Evolutionary conservation across 2,797 vertebrate species (phyloP).

Genomic region (Urocyon cinereoargenteus): DNA sequence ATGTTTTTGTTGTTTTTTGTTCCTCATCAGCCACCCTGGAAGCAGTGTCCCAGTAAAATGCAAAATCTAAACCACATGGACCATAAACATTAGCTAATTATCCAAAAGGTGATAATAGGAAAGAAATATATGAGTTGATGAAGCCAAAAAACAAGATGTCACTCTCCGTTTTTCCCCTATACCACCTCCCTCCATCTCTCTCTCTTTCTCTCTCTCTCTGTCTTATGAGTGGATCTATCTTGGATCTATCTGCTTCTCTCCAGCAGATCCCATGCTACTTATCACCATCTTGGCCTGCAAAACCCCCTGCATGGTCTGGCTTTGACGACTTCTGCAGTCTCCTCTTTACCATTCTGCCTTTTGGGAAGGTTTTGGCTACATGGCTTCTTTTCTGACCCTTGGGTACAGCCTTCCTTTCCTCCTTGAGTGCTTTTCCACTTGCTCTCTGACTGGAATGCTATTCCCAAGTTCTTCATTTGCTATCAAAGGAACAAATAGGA

Average conservation of each 20-base stretch:
- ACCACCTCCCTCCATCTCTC: neutral
- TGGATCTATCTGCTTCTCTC: neutral
- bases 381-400: neutral
- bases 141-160: neutral
- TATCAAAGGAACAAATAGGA: neutral
- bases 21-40: neutral
- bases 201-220: neutral
- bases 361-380: too few relatives aligned
- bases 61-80: neutral
- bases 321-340: neutral
- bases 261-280: neutral
- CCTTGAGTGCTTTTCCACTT: neutral
- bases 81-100: neutral
- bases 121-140: neutral
- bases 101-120: neutral
- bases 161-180: neutral
- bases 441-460: neutral
- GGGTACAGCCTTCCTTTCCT: neutral
- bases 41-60: neutral
- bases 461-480: neutral
- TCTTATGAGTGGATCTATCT: neutral
- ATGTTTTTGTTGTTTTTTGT: neutral
- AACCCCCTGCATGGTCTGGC: too few relatives aligned
- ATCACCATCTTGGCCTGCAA: neutral
- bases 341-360: neutral